These are phyloP conservation scores for Pseudomugil gertrudae DNA, from an alignment of 2,797 vertebrate species.

Conservation along the genomic window DNA sequence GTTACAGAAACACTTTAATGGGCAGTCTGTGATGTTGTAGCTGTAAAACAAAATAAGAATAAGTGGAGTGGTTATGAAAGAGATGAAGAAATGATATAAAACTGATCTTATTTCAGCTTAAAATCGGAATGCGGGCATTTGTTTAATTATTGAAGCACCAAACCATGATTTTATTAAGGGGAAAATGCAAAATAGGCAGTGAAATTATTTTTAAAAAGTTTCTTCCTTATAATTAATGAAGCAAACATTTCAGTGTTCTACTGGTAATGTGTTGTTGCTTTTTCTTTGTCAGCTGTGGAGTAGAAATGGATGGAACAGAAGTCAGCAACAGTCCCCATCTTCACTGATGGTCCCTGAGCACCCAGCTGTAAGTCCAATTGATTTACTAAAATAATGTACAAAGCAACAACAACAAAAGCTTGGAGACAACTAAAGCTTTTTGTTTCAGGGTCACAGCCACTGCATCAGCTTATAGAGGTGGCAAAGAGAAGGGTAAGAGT, in stretches of 20 bases:
- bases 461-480: slow-evolving; percentile 35
- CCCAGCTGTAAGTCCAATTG: slow-evolving; percentile 39
- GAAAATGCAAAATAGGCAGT: too few relatives aligned
- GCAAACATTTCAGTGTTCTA: not conserved
- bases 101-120: not conserved
- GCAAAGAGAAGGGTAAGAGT: slow-evolving; percentile 19
- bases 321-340: slow-evolving; percentile 20
- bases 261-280: not conserved
- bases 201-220: too few relatives aligned
- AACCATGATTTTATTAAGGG: not conserved
- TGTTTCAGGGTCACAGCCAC: slow-evolving; percentile 58
- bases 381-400: slow-evolving; percentile 40
- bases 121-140: too few relatives aligned
- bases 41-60: not conserved
- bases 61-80: not conserved
- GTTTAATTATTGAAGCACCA: not conserved
- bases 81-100: not conserved
- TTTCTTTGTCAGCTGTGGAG: slow-evolving; percentile 2
- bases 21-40: slow-evolving; percentile 1
- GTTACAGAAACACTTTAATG: not conserved
- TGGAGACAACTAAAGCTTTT: slow-evolving; percentile 19
- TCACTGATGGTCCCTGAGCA: slow-evolving; percentile 18
- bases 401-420: not conserved
- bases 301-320: slow-evolving; percentile 26
- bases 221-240: too few relatives aligned